These are phyloP conservation scores for Holcopasites calliopsidis DNA, from an alignment of 1,140 invertebrate species.

Conservation along the genomic window DNA sequence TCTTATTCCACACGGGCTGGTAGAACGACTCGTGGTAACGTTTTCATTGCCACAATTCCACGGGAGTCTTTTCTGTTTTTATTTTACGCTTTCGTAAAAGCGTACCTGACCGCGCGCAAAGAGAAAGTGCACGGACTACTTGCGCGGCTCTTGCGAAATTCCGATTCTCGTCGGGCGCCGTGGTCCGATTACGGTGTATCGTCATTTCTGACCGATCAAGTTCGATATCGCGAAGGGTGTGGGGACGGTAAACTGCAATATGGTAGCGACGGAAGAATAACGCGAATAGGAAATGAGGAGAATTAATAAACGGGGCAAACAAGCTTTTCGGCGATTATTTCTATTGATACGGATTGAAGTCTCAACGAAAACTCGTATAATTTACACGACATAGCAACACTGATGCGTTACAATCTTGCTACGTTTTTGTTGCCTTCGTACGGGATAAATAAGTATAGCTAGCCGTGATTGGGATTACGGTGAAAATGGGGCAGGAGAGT, in stretches of 20 bases:
- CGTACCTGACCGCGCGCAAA: constrained; percentile 46
- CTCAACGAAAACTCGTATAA: too few species aligned
- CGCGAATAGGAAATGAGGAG: too few species aligned
- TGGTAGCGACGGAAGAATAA: too few species aligned
- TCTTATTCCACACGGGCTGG: not conserved
- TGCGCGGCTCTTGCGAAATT: constrained; percentile 51
- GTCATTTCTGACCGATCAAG: not conserved
- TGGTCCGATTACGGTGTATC: constrained; percentile 25
- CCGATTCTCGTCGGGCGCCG: constrained; percentile 18
- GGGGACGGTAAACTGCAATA: too few species aligned
- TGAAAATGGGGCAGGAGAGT: constrained; percentile 40
- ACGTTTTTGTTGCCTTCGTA: not conserved
- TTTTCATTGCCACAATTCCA: constrained; percentile 46
- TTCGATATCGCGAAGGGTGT: too few species aligned
- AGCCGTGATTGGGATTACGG: constrained; percentile 22
- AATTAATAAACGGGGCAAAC: too few species aligned
- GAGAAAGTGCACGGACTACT: constrained; percentile 57
- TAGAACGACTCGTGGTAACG: not conserved
- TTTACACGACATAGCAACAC: too few species aligned
- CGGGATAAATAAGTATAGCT: not conserved
- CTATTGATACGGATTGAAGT: too few species aligned
- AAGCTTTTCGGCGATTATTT: too few species aligned
- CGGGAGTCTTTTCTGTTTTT: constrained; percentile 40
- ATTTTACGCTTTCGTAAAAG: constrained; percentile 49
- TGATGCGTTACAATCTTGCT: not conserved